phyloP scores from a whole-genome alignment of 2,797 vertebrate species.

The Oceanodroma leucorhoa region DNA sequence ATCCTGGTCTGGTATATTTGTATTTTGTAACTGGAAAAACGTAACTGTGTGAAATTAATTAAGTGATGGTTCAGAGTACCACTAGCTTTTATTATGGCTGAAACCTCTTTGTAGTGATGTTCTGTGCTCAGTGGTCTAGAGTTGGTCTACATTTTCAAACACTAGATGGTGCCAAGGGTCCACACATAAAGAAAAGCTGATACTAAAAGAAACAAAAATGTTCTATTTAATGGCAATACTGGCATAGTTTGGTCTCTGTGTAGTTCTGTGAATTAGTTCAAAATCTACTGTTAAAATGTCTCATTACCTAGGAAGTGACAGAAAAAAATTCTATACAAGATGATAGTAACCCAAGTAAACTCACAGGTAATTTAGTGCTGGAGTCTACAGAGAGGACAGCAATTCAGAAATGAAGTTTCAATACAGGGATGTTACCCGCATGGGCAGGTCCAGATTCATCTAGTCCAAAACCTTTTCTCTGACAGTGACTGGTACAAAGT shows the following conservation, averaged over 20 bases:
- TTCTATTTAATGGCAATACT: neutral
- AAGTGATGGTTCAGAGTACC: neutral
- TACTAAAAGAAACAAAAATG: neutral
- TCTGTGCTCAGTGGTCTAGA: neutral
- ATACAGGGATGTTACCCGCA: neutral
- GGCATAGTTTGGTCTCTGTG: neutral
- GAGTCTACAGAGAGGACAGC: neutral
- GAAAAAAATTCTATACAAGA: neutral
- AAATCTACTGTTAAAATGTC: neutral
- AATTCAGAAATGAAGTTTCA: neutral
- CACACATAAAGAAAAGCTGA: neutral
- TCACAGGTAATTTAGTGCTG: neutral
- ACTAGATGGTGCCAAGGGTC: conserved; percentile 56
- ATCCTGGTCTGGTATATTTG: neutral
- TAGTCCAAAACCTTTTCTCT: neutral
- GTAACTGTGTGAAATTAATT: neutral
- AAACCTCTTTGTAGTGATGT: neutral
- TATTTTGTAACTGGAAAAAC: neutral
- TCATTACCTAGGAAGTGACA: neutral
- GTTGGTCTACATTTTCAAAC: neutral
- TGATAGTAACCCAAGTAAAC: neutral
- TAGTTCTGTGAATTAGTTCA: neutral
- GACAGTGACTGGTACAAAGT: neutral
- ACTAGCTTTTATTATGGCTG: neutral
- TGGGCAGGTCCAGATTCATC: neutral